Evolutionary conservation across 2,888 invertebrate species (phyloP).

Genomic region (Scaptomyza polygonia): DNA sequence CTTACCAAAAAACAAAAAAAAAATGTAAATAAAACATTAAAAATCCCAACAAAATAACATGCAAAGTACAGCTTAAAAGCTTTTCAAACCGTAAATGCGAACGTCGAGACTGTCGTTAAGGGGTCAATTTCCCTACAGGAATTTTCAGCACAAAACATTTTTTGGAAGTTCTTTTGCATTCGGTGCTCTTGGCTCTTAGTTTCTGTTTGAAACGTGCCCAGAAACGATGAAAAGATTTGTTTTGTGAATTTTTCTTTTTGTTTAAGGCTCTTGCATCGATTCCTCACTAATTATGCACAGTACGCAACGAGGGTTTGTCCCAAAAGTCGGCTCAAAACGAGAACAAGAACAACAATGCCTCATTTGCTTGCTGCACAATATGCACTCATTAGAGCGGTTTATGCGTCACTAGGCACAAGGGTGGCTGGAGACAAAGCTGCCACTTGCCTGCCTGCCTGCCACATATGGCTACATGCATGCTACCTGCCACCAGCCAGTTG

Average conservation of each 20-base stretch:
- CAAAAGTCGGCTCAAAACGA: not conserved
- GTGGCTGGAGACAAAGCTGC: conserved; percentile 16
- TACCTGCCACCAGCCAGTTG: conserved; percentile 17
- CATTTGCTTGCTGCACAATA: conserved; percentile 67
- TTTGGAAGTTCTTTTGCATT: conserved; percentile 25
- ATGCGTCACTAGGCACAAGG: conserved; percentile 32
- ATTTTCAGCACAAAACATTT: conserved; percentile 13
- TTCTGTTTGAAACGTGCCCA: conserved; percentile 20
- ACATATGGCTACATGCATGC: not conserved
- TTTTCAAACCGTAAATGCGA: conserved; percentile 34
- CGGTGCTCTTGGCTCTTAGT: conserved; percentile 27
- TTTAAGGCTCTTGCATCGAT: conserved; percentile 41
- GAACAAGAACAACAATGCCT: conserved; percentile 44
- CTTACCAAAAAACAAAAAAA: conserved; percentile 34
- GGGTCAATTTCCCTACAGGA: conserved; percentile 19
- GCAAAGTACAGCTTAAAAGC: conserved; percentile 59
- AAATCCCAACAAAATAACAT: conserved; percentile 12
- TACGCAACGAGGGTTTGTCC: not conserved
- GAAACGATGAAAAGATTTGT: conserved; percentile 14
- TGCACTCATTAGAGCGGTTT: conserved; percentile 68
- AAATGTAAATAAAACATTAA: not conserved
- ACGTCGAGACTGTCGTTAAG: not conserved
- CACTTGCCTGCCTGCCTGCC: conserved; percentile 6
- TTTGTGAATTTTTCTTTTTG: not conserved
- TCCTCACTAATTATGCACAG: conserved; percentile 22